A percentile compares a stretch with the other conserved stretches of the same genome.
Evolutionary conservation across 2,797 vertebrate genomes (phyloP).

Genomic region (Muscicapa comitata): DNA sequence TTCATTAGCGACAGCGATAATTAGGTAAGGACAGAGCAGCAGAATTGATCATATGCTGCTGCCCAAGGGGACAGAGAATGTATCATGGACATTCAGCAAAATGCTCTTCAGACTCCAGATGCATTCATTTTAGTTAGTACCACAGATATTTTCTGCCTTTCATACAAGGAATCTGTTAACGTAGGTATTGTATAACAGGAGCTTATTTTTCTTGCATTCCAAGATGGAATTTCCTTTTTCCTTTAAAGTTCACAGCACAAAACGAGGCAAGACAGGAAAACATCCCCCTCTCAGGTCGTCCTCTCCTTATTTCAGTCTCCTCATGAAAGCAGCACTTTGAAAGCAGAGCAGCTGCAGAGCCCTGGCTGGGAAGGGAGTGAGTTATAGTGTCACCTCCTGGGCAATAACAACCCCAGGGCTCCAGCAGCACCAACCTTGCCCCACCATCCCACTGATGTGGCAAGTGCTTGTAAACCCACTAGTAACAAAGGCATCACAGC

Average conservation of each 20-base stretch:
- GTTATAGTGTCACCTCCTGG: background rate
- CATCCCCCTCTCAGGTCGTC: background rate
- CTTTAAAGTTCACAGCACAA: background rate
- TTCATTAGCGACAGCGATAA: conserved; percentile 72
- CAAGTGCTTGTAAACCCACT: accelerated
- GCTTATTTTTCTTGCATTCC: background rate
- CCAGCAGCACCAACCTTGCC: background rate
- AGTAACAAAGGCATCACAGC: background rate
- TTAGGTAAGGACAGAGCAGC: conserved; percentile 68
- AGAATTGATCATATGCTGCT: conserved; percentile 64
- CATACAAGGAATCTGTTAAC: conserved; percentile 10
- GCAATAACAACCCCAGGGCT: background rate
- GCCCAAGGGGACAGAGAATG: conserved; percentile 39
- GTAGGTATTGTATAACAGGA: background rate
- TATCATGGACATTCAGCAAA: conserved; percentile 35
- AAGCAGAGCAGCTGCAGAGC: background rate
- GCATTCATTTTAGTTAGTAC: conserved; percentile 35
- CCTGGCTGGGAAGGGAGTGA: background rate
- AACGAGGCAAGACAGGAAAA: background rate
- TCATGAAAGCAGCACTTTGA: background rate
- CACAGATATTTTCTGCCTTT: conserved; percentile 21
- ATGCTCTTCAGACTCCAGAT: conserved; percentile 29
- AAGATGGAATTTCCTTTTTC: background rate
- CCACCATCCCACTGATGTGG: accelerated
- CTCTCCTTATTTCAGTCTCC: background rate